Base-by-base conservation (phyloP, 2,888 invertebrate species). In the Lasioglossum malachurum region DNA sequence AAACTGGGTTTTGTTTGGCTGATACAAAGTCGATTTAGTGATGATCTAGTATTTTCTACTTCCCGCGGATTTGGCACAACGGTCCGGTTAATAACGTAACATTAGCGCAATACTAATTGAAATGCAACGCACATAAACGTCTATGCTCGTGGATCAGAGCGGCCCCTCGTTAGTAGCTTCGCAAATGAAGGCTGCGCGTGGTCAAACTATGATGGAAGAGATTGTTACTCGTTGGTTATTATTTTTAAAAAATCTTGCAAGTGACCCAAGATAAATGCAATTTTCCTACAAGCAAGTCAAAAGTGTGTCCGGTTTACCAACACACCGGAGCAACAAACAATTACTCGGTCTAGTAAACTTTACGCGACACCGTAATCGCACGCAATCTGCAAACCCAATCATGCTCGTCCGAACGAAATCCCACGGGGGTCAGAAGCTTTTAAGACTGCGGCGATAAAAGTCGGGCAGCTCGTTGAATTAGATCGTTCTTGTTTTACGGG, bases 401-500 rank as follows among this genome's bases (percentile, higher is more conserved):
- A 10, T 14, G 67, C 23, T 4, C 67, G 67, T 69, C 35, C 31
- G 10, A 19, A 35, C 14, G 35, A 69, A 69, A 38, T 64, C 64
- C 16, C 64, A 64, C 3, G 31, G 64, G 64, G 64, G 64, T 64
- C 64, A 16, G 57, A 57, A 64, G 64, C 64, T 64, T 64, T 64
- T 31, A 64, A 31, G 64, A 64, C 64, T 5, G 31, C 8, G 67
- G 67, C 76, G 41, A 74, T 82, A 86, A 83, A 83, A 77, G 72
- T 71, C 27, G 73, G 87, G 73, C 83, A 69, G 69, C 72, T 27
- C 27, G 41, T 64, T 49, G 67, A 84, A 84, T 81, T 87, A 87
- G 87, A 84, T 82, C 87, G 73, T 78, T 53, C 72, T 38, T 53
- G 44, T 78, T 87, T 87, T 83, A 87, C 41, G 80, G 41, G 35